A percentile compares a stretch with the other conserved stretches of the same genome.
These are phyloP conservation scores for Cygnus buccinator DNA, from an alignment of 2,113 vertebrate species.

Conservation along the genomic window DNA sequence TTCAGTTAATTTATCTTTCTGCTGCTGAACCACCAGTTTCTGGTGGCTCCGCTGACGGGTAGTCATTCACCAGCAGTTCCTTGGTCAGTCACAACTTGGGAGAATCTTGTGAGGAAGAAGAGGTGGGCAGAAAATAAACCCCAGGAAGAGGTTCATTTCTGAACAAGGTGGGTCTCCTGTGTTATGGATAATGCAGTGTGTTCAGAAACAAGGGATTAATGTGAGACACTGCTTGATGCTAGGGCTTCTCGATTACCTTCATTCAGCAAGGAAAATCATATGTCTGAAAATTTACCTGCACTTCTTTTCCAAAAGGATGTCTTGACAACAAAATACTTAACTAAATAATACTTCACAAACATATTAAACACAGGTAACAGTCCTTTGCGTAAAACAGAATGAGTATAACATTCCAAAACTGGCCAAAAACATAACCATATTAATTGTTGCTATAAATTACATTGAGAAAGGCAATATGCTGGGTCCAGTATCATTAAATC, in stretches of 20 bases:
- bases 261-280: neutral
- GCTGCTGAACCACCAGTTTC: neutral
- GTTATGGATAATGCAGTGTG: neutral
- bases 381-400: neutral
- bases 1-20: neutral
- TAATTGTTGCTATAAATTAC: constrained; percentile 18
- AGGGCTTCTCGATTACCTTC: neutral
- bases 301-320: constrained; percentile 23
- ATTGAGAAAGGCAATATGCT: neutral
- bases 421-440: neutral
- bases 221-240: neutral
- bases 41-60: neutral
- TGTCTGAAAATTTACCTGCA: constrained; percentile 9
- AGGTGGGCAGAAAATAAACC: neutral
- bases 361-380: neutral
- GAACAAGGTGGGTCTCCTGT: neutral
- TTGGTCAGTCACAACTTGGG: neutral
- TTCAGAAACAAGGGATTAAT: neutral
- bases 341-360: neutral
- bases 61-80: neutral
- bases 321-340: constrained; percentile 6
- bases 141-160: neutral
- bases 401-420: constrained; percentile 13
- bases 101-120: neutral
- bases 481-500: neutral